Base-by-base conservation (phyloP, 92 coral and sea anemone species). In the Nematostella vectensis region DNA sequence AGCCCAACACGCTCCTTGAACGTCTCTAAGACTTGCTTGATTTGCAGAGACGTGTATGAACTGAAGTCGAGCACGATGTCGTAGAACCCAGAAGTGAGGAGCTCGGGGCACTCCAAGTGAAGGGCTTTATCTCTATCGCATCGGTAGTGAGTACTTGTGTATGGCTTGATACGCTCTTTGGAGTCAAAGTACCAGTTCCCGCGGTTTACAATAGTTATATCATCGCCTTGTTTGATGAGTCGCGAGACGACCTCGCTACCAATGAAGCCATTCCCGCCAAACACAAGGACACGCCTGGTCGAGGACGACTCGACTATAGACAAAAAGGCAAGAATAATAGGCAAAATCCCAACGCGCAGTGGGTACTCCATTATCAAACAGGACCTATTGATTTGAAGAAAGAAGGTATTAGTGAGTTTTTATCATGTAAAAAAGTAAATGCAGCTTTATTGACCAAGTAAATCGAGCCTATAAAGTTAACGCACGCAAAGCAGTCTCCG, bases 251-350 rank as follows among this genome's bases (percentile, higher is more conserved):
- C 62, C 47, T 82, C 93, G 24, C 99, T 82, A 19, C 99, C 99
- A 15, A 93, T 81, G 31, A 93, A 93, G 2, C 99, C 99, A 31
- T 93, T 93, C 19, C 99, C 99, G 25, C 99, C 99, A 64, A 93
- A 83, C 8, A 93, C 81, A 22, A 93, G 82, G 47, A 87, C 62
- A 9, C 72, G 72, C 37, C 77, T 76, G 4, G 12, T 6, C 17
- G 51, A 8, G 11, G 9, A 6, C 6, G 40, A 33, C 6, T 33
- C 40, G 40, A 6, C 15, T 6, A 6, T 15, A 6, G 6, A 15
- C 8, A 33, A 15, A 33, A 33, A 33, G 8, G 15, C 6, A 33
- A 33, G 15, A 6, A 33, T 6, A 6, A 33, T 6, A 33, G 15
- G 15, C 40, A 6, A 33, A 33, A 33, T 33, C 15, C 6, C 40